phyloP scores from a whole-genome alignment of 2,797 vertebrate species.

The Catamblyrhynchus diadema region DNA sequence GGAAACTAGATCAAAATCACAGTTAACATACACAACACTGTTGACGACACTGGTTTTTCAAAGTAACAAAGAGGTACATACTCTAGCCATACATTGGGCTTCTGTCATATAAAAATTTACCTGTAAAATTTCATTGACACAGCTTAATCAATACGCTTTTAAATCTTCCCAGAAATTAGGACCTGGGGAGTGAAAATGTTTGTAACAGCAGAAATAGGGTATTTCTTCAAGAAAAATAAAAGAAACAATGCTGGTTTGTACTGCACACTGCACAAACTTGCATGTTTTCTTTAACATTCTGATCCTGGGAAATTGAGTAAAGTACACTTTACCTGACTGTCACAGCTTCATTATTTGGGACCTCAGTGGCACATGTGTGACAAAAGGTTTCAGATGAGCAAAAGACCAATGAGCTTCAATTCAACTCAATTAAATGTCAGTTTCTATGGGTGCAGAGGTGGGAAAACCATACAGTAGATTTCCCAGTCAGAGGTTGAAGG shows the following conservation, averaged over 20 bases:
- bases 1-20: background rate
- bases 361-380: accelerated
- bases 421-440: background rate
- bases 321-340: background rate
- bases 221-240: background rate
- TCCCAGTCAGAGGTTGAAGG: background rate
- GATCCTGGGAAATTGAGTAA: background rate
- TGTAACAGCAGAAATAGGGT: background rate
- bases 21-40: background rate
- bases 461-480: background rate
- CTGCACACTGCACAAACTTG: background rate
- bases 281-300: background rate
- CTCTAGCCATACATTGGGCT: background rate
- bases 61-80: background rate
- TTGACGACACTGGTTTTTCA: background rate
- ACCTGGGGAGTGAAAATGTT: background rate
- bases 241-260: background rate
- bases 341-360: background rate
- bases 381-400: background rate
- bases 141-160: background rate
- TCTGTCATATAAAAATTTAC: background rate
- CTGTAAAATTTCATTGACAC: background rate
- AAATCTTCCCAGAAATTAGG: background rate
- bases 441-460: background rate
- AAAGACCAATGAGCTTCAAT: background rate